Base-by-base conservation (phyloP, 2,113 vertebrate genomes). In the Myotis lucifugus region DNA sequence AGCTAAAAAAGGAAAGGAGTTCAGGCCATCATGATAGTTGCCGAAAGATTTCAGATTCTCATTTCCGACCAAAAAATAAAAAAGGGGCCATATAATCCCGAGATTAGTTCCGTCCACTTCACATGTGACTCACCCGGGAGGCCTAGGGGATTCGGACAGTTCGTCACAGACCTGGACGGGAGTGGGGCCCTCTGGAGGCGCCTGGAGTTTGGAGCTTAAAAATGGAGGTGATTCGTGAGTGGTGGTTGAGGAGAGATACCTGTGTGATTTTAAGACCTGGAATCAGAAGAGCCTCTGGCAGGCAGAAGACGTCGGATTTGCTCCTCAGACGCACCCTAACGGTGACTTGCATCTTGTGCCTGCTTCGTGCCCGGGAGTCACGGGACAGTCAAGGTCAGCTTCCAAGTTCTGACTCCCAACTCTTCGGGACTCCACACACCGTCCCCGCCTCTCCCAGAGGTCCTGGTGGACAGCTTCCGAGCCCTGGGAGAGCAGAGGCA, bases 11-110 rank as follows among this genome's bases (percentile, higher is more conserved):
- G 7, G 27, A 81, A 67, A 88, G 66, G 0, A 29, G 27, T 56
- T 88, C 42, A 78, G 77, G 52, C 77, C 77, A 34, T n/a, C 73
- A 69, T 2, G 3, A 78, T 19, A 50, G 64, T 19, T 73, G 40
- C n/a, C 29, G 48, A 81, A 67, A 87, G 85, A 70, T 64, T 88
- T 92, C 70, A 42, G 77, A 92, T 85, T 90, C 48, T 90, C 85
- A 88, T 83, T 95, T 95, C 87, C 0, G 0, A 69, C 12, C 17
- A 6, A 32, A 9, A 37, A 66, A 40, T 6, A 32, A 11, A 29
- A 29, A 82, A 46, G 3, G 74, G 12, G 32, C 34, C 48, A 14
- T 29, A 19, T 52, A 66, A 61, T 59, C 3, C 0, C 3, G 37
- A 81, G 56, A 54, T 89, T 59, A 76, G 69, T 52, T 69, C 48